Conservation (phyloP, 2,888 invertebrate genomes). For the Parnassius smintheus region DNA sequence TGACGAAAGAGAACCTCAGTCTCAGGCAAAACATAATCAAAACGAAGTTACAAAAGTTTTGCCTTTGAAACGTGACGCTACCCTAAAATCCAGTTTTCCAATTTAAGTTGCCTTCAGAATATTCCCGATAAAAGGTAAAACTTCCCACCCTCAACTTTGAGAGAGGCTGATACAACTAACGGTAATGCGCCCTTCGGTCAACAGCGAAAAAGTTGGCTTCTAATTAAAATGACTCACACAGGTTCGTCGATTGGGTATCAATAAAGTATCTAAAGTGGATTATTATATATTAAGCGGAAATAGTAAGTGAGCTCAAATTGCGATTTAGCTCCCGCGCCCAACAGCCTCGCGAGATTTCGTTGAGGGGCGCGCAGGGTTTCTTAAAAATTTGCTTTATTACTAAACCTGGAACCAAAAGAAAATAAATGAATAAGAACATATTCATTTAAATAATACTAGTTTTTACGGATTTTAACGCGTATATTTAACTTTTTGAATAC, state of each 20-base stretch:
- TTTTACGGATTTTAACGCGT: too few species aligned
- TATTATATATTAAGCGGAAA: too few species aligned
- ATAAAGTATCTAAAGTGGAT: too few species aligned
- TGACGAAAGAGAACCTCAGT: conserved; percentile 22
- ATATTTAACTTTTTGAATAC: too few species aligned
- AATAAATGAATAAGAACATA: too few species aligned
- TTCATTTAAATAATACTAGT: too few species aligned
- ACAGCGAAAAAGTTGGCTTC: conserved; percentile 15
- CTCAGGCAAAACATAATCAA: conserved; percentile 24
- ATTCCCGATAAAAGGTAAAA: conserved; percentile 45
- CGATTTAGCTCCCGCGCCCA: too few species aligned
- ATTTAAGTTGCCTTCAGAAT: conserved; percentile 54
- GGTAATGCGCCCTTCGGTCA: conserved; percentile 19
- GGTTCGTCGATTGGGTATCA: neutral
- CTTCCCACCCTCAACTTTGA: conserved; percentile 30
- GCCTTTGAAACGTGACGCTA: conserved; percentile 39
- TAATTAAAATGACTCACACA: conserved; percentile 19
- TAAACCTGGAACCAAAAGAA: too few species aligned
- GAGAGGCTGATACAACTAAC: conserved; percentile 27
- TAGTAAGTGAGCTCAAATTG: too few species aligned
- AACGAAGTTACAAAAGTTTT: conserved; percentile 33
- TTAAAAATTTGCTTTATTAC: too few species aligned
- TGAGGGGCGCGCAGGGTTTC: too few species aligned
- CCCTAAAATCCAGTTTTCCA: conserved; percentile 42
- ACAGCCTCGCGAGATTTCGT: too few species aligned